Conservation (phyloP, 2,888 invertebrate species). For the Brenthis ino region DNA sequence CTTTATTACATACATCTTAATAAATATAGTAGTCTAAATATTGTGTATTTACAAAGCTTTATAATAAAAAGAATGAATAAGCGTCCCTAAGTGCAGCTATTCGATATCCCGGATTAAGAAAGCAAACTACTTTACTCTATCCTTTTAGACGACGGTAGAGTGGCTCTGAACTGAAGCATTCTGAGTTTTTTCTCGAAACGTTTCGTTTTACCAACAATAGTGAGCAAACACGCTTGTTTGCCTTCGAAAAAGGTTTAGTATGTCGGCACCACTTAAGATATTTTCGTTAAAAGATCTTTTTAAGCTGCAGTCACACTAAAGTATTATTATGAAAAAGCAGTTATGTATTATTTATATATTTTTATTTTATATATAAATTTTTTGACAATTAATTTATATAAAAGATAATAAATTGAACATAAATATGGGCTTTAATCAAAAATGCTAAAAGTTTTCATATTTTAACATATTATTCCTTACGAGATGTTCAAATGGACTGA, state of each 20-base stretch:
- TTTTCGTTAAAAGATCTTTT: slow-evolving; percentile 44
- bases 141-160: slow-evolving; percentile 67
- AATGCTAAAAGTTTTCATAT: too few relatives aligned
- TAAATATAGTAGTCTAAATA: too few relatives aligned
- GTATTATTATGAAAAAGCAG: background rate
- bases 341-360: background rate
- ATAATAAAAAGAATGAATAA: slow-evolving; percentile 3
- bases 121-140: slow-evolving; percentile 51
- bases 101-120: slow-evolving; percentile 51
- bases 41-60: too few relatives aligned
- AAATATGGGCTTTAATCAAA: too few relatives aligned
- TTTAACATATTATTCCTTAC: too few relatives aligned
- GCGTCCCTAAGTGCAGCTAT: slow-evolving; percentile 6
- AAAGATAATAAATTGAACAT: too few relatives aligned
- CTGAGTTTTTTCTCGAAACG: slow-evolving; percentile 49
- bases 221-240: slow-evolving; percentile 62
- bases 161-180: slow-evolving; percentile 51
- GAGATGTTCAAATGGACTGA: background rate
- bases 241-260: slow-evolving; percentile 58
- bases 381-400: too few relatives aligned
- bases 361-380: too few relatives aligned
- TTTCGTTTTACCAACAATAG: slow-evolving; percentile 61
- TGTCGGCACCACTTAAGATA: slow-evolving; percentile 58
- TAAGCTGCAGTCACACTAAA: background rate
- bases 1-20: too few relatives aligned